phyloP scores from a whole-genome alignment of 1,140 invertebrate species.

The Drosophila pruinosa region DNA sequence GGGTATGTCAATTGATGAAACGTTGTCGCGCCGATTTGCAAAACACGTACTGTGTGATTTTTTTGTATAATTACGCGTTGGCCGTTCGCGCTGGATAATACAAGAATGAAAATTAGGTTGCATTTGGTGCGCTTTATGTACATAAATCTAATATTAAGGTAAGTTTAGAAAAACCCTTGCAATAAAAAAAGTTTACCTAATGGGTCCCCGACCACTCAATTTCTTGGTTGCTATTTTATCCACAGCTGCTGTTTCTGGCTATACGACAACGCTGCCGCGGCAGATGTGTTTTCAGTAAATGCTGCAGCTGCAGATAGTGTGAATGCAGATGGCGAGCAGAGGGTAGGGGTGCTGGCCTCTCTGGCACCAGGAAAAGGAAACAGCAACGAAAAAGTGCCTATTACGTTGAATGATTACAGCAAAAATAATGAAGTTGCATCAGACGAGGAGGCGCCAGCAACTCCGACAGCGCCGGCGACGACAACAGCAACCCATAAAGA shows the following conservation, averaged over 20 bases:
- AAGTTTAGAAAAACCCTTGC: not conserved
- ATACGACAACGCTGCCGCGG: constrained; percentile 69
- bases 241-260: constrained; percentile 72
- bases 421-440: constrained; percentile 23
- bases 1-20: not conserved
- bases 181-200: not conserved
- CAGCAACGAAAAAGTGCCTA: not conserved
- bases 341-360: not conserved
- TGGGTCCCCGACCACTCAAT: not conserved
- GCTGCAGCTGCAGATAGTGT: not conserved
- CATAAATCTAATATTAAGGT: constrained; percentile 68
- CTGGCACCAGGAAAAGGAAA: constrained; percentile 3
- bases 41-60: constrained; percentile 12
- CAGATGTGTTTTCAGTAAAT: constrained; percentile 35
- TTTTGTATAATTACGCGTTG: constrained; percentile 11
- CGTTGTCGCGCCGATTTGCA: not conserved
- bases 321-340: not conserved
- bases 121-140: constrained; percentile 75
- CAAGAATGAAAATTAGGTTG: constrained; percentile 61
- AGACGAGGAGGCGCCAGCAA: not conserved
- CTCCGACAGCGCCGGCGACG: not conserved
- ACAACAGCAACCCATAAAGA: constrained; percentile 6
- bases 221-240: not conserved
- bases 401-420: constrained; percentile 25
- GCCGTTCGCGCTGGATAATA: constrained; percentile 20